Evolutionary conservation across 2,888 invertebrate genomes (phyloP).

Genomic region (Pharmacophagus antenor): DNA sequence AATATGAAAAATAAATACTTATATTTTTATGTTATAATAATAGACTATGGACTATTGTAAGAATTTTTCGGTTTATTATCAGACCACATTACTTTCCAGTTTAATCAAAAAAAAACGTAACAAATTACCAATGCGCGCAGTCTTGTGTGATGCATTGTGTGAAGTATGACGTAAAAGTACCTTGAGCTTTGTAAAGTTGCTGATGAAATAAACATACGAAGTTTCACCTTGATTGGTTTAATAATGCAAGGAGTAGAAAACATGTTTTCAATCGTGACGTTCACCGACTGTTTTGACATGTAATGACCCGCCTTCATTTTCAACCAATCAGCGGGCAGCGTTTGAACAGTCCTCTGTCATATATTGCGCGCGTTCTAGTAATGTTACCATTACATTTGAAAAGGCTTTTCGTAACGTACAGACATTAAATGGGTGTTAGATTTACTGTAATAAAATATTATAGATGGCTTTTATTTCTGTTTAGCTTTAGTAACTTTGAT

Average conservation of each 20-base stretch:
- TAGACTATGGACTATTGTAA: too few species aligned
- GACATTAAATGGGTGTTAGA: constrained; percentile 76
- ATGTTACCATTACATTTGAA: constrained; percentile 48
- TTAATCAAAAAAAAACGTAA: too few species aligned
- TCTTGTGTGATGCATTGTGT: neutral
- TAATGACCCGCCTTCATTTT: constrained; percentile 67
- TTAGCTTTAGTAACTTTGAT: constrained; percentile 78
- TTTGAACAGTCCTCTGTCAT: constrained; percentile 62
- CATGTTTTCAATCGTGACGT: constrained; percentile 38
- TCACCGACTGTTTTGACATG: constrained; percentile 32
- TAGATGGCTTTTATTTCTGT: constrained; percentile 78
- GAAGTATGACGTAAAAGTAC: constrained; percentile 49
- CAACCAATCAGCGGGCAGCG: constrained; percentile 62
- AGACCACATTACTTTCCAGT: too few species aligned
- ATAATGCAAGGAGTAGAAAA: constrained; percentile 38
- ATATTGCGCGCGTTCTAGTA: constrained; percentile 53
- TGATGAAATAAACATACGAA: constrained; percentile 45
- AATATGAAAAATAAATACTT: too few species aligned
- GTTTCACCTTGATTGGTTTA: constrained; percentile 32
- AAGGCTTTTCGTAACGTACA: constrained; percentile 40
- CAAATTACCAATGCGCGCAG: too few species aligned
- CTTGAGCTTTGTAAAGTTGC: constrained; percentile 50
- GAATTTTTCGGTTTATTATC: too few species aligned
- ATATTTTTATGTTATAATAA: too few species aligned
- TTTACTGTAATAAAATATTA: constrained; percentile 67